Percentiles rank a stretch among this genome's conserved stretches.
These are phyloP conservation scores for Colius striatus DNA, from an alignment of 2,113 vertebrate species.

Conservation along the genomic window DNA sequence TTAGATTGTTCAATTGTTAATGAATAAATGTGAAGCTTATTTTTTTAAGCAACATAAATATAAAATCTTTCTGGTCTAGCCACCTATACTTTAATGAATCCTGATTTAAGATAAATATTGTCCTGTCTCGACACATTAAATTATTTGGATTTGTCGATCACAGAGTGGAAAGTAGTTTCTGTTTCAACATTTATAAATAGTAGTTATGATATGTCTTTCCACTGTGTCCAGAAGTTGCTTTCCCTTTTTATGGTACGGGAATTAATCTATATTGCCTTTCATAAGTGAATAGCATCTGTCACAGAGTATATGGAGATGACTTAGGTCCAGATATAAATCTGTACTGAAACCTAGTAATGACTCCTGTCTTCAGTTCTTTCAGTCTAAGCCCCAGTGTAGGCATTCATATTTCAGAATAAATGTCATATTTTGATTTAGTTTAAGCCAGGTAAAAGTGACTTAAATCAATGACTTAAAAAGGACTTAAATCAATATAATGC, in stretches of 20 bases:
- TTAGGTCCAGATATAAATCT: background rate
- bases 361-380: background rate
- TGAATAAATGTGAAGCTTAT: slow-evolving; percentile 42
- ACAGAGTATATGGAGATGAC: background rate
- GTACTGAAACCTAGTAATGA: background rate
- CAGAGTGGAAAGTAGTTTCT: background rate
- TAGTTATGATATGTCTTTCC: background rate
- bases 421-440: slow-evolving; percentile 5
- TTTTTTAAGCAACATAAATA: slow-evolving; percentile 14
- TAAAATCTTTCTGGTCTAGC: slow-evolving; percentile 9
- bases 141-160: background rate
- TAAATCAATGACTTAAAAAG: background rate
- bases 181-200: background rate
- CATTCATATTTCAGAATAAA: background rate
- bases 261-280: background rate
- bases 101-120: slow-evolving; percentile 17
- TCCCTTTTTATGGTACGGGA: background rate
- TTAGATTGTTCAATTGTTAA: slow-evolving; percentile 14
- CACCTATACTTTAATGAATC: slow-evolving; percentile 30
- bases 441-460: background rate
- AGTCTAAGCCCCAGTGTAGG: background rate
- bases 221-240: background rate
- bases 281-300: background rate
- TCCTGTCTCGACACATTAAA: background rate
- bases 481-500: background rate